Evolutionary conservation across 2,888 invertebrate species (phyloP), one percentile per base, ranked within the genome.

Genomic region (Eupithecia subumbrata): DNA sequence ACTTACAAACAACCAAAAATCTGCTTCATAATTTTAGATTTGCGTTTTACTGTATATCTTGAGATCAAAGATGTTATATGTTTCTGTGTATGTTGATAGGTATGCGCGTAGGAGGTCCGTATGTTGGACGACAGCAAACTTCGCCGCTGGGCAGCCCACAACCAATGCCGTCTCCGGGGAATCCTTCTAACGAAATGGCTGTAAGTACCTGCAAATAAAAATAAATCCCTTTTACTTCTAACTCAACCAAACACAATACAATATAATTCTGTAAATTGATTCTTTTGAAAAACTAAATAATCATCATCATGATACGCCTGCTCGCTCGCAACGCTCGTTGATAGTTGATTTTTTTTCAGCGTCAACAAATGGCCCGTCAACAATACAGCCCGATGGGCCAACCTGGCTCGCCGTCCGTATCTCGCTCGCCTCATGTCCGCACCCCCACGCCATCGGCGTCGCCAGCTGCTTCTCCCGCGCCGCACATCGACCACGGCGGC

Each of bases 351-450:
- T 12, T 71, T 72, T 43, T 78, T 25, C 85, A 92, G 92, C 92
- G 95, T 0, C 95, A 94, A 79, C 95, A 95, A 84, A 89, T 94
- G 2, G 94, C 94, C 70, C 91, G 95, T 0, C 95, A 95, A 80
- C 95, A 95, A 80, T 95, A 95, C 85, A 95, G 95, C 81, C 92
- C 95, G 37, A 91, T 94, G 94, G 91, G 94, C 9, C 95, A 95
- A 76, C 96, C 96, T 0, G 91, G 95, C 67, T 96, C 96, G 0
- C 96, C 96, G 3, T 91, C 91, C 0, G 91, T 96, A 80, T 89
- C 95, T 2, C 91, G 96, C 48, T 96, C 96, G 60, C 96, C 96
- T n/a, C 95, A 94, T 81, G 94, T 96, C 78, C 77, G 76, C 37
- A 92, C 93, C 60, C 93, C 92, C 72, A 92, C 93, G 5, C 92